phyloP scores from a whole-genome alignment of 2,888 invertebrate species.

The Tipula vernalis region DNA sequence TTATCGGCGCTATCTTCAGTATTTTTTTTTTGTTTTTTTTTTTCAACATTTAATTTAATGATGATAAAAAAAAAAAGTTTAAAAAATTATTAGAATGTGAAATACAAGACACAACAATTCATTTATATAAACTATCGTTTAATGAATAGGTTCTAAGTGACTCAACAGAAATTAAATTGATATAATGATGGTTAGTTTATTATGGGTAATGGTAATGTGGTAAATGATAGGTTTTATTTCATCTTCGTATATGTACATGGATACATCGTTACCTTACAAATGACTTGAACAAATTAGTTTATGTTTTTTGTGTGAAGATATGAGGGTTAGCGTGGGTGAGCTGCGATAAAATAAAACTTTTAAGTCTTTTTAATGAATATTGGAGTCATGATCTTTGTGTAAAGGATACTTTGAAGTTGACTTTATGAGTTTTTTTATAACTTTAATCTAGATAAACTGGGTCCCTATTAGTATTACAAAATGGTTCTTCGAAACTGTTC shows the following conservation, averaged over 20 bases:
- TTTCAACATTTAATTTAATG: not conserved
- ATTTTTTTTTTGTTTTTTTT: not conserved
- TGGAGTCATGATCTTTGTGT: too few relatives aligned
- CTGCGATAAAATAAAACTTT: not conserved
- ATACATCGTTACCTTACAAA: not conserved
- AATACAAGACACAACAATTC: not conserved
- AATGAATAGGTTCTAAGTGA: conserved; percentile 4
- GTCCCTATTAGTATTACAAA: too few relatives aligned
- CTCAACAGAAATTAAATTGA: conserved; percentile 4
- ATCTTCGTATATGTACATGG: not conserved
- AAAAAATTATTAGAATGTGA: not conserved
- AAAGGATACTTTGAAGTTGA: too few relatives aligned
- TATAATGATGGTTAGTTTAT: not conserved
- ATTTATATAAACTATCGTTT: not conserved
- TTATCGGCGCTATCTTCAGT: not conserved
- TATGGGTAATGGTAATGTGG: not conserved
- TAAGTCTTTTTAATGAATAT: not conserved
- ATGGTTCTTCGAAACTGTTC: too few relatives aligned
- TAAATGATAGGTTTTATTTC: conserved; percentile 4
- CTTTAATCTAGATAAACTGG: too few relatives aligned
- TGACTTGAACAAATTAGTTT: not conserved
- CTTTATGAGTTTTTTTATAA: too few relatives aligned
- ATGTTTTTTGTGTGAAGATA: not conserved
- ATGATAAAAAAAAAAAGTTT: not conserved
- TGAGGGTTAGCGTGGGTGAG: not conserved